A percentile compares a stretch with the other conserved stretches of the same genome.
phyloP scores from a whole-genome alignment of 2,797 vertebrate genomes.

The Notamacropus eugenii region DNA sequence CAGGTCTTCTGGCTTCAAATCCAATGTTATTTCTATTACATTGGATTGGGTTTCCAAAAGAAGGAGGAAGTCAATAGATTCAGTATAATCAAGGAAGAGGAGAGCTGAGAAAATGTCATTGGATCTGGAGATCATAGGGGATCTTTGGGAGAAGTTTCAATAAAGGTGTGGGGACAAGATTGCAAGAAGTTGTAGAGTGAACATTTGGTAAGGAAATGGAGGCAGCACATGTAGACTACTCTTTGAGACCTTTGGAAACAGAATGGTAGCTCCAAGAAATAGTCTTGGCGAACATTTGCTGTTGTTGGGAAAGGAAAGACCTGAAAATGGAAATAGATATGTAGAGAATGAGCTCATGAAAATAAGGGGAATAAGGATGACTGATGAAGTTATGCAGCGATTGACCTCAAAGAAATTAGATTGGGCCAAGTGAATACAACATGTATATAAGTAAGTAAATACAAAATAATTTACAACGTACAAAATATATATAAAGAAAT shows the following conservation, averaged over 20 bases:
- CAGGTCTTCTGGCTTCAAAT: background rate
- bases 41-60: background rate
- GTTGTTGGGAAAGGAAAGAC: conserved; percentile 35
- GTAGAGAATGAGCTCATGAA: background rate
- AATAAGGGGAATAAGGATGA: background rate
- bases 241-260: conserved; percentile 34
- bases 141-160: background rate
- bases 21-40: background rate
- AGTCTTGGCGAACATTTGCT: background rate
- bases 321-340: conserved; percentile 16
- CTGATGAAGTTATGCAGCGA: background rate
- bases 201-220: background rate
- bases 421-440: background rate
- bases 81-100: background rate
- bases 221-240: background rate
- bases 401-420: background rate
- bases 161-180: background rate
- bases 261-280: background rate
- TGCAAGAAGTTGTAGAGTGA: background rate
- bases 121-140: background rate
- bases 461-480: background rate
- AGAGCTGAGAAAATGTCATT: background rate
- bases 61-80: background rate
- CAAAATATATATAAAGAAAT: background rate
- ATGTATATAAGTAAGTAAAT: background rate